A percentile compares a stretch with the other conserved stretches of the same genome.
These are phyloP conservation scores for Mastacembelus armatus DNA, from an alignment of 2,797 vertebrate species.

Conservation along the genomic window DNA sequence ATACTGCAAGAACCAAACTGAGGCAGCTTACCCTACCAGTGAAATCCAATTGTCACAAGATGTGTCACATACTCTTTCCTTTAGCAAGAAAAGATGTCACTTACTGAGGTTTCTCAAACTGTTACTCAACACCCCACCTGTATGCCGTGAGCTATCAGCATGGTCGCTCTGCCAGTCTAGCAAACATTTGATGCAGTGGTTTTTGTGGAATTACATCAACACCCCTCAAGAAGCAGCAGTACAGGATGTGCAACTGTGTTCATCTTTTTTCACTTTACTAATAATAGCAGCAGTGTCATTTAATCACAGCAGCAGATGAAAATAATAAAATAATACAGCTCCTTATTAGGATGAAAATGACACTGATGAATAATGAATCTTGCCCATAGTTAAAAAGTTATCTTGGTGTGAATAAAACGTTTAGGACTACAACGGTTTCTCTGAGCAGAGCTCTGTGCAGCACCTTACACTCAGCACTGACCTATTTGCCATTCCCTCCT, in stretches of 20 bases:
- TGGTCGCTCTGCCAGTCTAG: conserved; percentile 7
- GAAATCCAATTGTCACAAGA: conserved; percentile 47
- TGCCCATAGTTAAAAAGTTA: conserved; percentile 28
- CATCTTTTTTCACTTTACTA: conserved; percentile 34
- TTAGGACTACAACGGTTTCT: conserved; percentile 26
- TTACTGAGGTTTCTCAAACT: conserved; percentile 46
- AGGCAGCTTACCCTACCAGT: conserved; percentile 13
- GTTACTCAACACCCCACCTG: conserved; percentile 51
- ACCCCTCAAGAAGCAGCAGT: conserved; percentile 36
- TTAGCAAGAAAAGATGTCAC: conserved; percentile 46
- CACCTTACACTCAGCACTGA: conserved; percentile 70
- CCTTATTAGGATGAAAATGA: conserved; percentile 16
- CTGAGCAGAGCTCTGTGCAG: conserved; percentile 36
- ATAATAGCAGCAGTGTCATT: conserved; percentile 51
- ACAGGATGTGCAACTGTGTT: conserved; percentile 56
- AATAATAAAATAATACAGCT: conserved; percentile 27
- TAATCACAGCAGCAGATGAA: conserved; percentile 41
- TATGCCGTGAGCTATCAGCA: conserved; percentile 32
- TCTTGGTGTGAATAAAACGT: conserved; percentile 35
- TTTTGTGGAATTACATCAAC: conserved; percentile 40
- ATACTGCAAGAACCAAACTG: conserved; percentile 31
- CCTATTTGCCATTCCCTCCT: conserved; percentile 74
- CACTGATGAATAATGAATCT: conserved; percentile 18
- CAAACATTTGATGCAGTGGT: conserved; percentile 41
- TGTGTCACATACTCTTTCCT: conserved; percentile 51